Conservation (phyloP, 2,113 vertebrate genomes). For the Sigmodon hispidus region DNA sequence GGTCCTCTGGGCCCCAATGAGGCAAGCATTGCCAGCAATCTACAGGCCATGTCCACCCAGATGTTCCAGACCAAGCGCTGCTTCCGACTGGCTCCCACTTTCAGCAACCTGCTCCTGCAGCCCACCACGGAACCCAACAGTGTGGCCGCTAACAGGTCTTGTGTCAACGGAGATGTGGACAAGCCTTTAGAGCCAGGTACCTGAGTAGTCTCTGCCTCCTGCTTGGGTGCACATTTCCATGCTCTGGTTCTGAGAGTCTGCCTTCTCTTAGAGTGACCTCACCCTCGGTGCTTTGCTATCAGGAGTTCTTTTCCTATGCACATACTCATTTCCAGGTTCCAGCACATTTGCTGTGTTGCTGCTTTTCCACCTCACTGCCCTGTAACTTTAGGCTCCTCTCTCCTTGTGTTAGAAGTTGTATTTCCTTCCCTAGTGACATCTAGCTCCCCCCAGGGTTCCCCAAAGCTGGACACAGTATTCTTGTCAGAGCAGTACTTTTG, state of each 20-base stretch:
- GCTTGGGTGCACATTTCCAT: neutral
- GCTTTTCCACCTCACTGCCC: neutral
- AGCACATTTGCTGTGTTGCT: neutral
- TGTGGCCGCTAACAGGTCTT: slow-evolving; percentile 73
- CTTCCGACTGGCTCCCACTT: slow-evolving; percentile 97
- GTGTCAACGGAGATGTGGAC: slow-evolving; percentile 86
- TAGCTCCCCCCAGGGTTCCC: neutral
- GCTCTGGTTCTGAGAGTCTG: accelerated
- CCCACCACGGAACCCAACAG: slow-evolving; percentile 78
- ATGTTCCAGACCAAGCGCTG: slow-evolving; percentile 97
- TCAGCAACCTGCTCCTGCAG: slow-evolving; percentile 94
- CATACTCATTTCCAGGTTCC: neutral
- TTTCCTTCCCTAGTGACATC: neutral
- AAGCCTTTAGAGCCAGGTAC: slow-evolving; percentile 90
- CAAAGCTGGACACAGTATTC: neutral
- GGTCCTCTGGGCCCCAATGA: slow-evolving; percentile 84
- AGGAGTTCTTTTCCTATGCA: neutral
- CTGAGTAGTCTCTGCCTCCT: neutral
- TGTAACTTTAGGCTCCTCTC: neutral
- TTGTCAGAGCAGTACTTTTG: neutral
- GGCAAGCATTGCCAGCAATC: slow-evolving; percentile 95
- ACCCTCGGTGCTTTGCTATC: neutral
- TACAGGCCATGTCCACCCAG: slow-evolving; percentile 98
- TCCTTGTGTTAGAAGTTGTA: neutral
- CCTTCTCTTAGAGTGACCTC: neutral